Evolutionary conservation across 2,113 vertebrate genomes (phyloP), one percentile per base, ranked within the genome.

Genomic region (Nannospalax galili): DNA sequence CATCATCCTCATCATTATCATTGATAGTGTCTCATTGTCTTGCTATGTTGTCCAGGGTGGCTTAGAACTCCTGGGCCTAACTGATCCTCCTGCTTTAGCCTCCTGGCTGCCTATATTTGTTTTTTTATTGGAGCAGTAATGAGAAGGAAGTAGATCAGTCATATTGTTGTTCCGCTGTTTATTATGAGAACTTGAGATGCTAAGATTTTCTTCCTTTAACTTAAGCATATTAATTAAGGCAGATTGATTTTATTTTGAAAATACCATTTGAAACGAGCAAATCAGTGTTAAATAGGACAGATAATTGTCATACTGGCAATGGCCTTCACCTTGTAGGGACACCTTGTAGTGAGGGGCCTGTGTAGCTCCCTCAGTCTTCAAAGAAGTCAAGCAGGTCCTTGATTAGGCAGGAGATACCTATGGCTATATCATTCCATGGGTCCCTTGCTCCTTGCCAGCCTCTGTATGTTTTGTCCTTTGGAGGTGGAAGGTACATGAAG

Each of bases 241-340:
- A 89, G 62, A 58, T 52, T 82, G 88, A 70, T 67, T 77, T 70
- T 79, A 87, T 95, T 95, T 93, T 91, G 52, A 86, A 95, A 90
- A 94, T 78, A 72, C n/a, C 48, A 8, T 82, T 72, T 94, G 73
- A 92, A 42, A 26, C 42, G 82, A 92, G 67, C 67, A 96, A 92
- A 40, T 85, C 32, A 85, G 74, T 80, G 35, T 77, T 95, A 92
- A 94, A 20, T 35, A 12, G 40, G 89, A 75, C 17, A 95, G 73
- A 78, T 88, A 90, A 37, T 52, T 92, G 65, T 75, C 75, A 35
- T 90, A 4, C 22, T 73, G 56, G 52, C 85, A 91, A 26, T 81
- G 60, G 40, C 82, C 45, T 88, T 91, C 56, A 62, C 30, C 56
- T 95, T 80, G 7, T 4, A 37, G 92, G 62, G 74, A 89, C 52